Conservation (phyloP, 2,888 invertebrate species). For the Caenorhabditis zanzibari region DNA sequence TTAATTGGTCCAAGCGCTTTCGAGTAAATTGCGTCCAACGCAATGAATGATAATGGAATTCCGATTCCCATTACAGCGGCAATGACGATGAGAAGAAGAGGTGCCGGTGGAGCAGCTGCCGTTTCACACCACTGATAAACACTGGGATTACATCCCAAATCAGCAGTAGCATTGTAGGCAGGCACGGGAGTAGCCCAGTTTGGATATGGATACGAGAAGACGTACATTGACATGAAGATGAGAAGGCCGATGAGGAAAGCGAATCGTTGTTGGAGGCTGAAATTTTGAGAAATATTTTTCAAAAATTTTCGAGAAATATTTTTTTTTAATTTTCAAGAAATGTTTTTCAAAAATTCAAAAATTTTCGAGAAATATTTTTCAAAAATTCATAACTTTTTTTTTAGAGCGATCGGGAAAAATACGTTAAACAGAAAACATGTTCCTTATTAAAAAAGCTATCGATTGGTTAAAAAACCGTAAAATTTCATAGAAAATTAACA, state of each 20-base stretch:
- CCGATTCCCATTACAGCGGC: constrained; percentile 70
- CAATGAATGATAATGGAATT: constrained; percentile 66
- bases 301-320: too few relatives aligned
- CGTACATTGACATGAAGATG: constrained; percentile 68
- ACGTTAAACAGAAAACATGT: too few relatives aligned
- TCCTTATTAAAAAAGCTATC: too few relatives aligned
- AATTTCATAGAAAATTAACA: too few relatives aligned
- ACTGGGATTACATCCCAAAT: constrained; percentile 68
- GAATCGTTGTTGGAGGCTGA: constrained; percentile 63
- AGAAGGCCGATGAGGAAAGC: constrained; percentile 65
- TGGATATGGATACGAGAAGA: constrained; percentile 66
- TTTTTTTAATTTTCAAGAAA: too few relatives aligned
- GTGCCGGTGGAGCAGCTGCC: constrained; percentile 41
- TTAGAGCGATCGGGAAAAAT: too few relatives aligned
- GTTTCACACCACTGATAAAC: constrained; percentile 69
- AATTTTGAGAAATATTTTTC: constrained; percentile 1
- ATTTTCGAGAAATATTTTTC: too few relatives aligned
- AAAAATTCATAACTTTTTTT: too few relatives aligned
- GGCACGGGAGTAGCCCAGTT: constrained; percentile 56
- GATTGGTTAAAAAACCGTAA: too few relatives aligned
- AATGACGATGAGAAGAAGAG: constrained; percentile 66
- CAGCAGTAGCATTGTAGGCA: constrained; percentile 57
- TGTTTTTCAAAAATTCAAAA: too few relatives aligned
- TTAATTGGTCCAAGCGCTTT: constrained; percentile 61
- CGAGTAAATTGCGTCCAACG: constrained; percentile 72